Base-by-base conservation (phyloP, 1,140 invertebrate genomes). In the Nasonia vitripennis region DNA sequence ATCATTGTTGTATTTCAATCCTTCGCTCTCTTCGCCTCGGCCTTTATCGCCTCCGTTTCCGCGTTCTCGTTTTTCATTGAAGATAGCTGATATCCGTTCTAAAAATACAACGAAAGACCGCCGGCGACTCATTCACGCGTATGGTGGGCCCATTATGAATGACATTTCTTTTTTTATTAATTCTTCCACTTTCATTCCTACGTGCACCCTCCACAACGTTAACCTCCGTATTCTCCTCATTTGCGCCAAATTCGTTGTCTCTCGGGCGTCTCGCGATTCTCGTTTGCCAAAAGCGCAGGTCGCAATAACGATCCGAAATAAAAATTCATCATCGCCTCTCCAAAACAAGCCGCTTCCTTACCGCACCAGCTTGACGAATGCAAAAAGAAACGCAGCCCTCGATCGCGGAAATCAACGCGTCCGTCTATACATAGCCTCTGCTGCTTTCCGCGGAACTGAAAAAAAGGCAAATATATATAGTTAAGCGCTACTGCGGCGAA, bases 401-500 rank as follows among this genome's bases (percentile, higher is more conserved):
- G 48, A 82, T 55, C 62, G 37, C 70, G 70, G 45, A 82, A 82
- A 82, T 82, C 74, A 82, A 82, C 20, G 55, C 6, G 70, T 62
- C 45, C 62, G 10, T 37, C 34, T 37, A 68, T 17, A 41, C 20
- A 62, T n/a, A 62, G 74, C 14, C 27, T 27, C 27, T 17, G 34
- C 6, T 23, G 23, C 14, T 27, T 20, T 77, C 10, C 55, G 55
- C 17, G 55, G 20, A 62, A 45, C 9, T 45, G 41, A 45, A 45
- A 20, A 62, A 62, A 20, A n/a, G 20, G 55, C 17, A 62, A 20
- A 62, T n/a, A 62, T 62, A 20, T 62, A 62, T n/a, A 62, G 55
- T 62, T 62, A 7, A 20, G 55, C 20, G 74, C 20, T 77, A 41
- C 37, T 41, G 17, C 5, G 34, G 41, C 74, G 3, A 71, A 34